These are phyloP conservation scores for Stegodyphus mimosarum DNA, from an alignment of 1,140 invertebrate species.

Conservation along the genomic window DNA sequence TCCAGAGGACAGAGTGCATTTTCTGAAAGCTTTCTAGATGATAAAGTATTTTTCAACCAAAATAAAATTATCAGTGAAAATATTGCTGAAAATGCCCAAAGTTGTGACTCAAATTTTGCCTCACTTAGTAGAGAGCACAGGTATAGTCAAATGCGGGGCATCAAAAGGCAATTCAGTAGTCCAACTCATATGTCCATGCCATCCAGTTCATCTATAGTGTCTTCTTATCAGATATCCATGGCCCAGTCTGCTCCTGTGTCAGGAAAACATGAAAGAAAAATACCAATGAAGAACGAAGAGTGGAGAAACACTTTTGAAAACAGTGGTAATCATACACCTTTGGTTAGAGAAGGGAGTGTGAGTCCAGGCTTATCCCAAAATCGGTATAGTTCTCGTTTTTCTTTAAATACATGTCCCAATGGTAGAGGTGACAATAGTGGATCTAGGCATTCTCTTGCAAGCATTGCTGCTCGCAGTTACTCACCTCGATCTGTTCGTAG, in stretches of 20 bases:
- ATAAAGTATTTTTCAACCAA: constrained; percentile 46
- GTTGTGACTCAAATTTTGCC: constrained; percentile 15
- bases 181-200: constrained; percentile 59
- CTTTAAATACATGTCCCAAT: constrained; percentile 40
- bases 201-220: constrained; percentile 52
- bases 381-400: constrained; percentile 52
- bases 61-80: constrained; percentile 14
- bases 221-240: constrained; percentile 46
- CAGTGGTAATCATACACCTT: neutral
- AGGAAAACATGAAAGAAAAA: constrained; percentile 45
- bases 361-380: constrained; percentile 58
- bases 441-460: constrained; percentile 57
- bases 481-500: constrained; percentile 66
- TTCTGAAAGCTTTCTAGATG: constrained; percentile 52
- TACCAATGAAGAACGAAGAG: constrained; percentile 37
- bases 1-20: constrained; percentile 42
- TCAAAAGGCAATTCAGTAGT: constrained; percentile 61
- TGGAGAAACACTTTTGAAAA: constrained; percentile 34
- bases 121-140: constrained; percentile 22
- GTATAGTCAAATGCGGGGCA: constrained; percentile 32
- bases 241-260: constrained; percentile 56
- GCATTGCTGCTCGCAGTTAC: constrained; percentile 52
- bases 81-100: neutral
- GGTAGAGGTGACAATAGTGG: constrained; percentile 47
- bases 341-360: constrained; percentile 43